Evolutionary conservation across 2,888 invertebrate genomes (phyloP), one percentile per base, ranked within the genome.

Genomic region (Sepioteuthis lessoniana): DNA sequence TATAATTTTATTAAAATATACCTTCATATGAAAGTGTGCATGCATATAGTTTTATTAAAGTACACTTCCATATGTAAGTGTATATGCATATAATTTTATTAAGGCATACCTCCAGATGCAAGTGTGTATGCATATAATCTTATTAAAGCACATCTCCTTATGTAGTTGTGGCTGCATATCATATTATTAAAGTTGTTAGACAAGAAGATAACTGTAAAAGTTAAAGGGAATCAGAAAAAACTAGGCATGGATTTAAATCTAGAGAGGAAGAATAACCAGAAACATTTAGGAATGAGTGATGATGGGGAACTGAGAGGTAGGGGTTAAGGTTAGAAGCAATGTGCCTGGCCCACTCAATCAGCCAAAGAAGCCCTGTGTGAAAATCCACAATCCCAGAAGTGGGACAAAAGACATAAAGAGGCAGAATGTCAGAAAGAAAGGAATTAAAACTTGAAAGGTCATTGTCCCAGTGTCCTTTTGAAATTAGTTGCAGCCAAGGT

Each of bases 281-380:
- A 91, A 46, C 28, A 46, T 31, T 91, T 42, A 46, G 91, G 91
- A 91, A 46, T 38, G 91, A 46, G 42, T n/a, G 42, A 16, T 28
- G 31, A 0, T 28, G 25, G 91, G 46, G 91, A 13, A 38, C 10
- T 25, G 28, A 38, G 25, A 31, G 91, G 25, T 28, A 10, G 37
- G 38, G 37, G 90, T 1, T 38, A n/a, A 25, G 4, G 38, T 42
- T 3, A 13, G 91, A 91, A 38, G n/a, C 38, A 91, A 31, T 25
- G 28, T 76, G 76, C n/a, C n/a, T 16, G 76, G 76, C 76, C 76
- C 76, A 76, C 76, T 76, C n/a, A 76, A n/a, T 35, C 3, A 76
- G n/a, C n/a, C 76, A 76, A 76, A 76, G 76, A 76, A 76, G n/a
- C 76, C 76, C 76, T n/a, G 76, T 76, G 76, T 76, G 76, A 76